Base-by-base conservation (phyloP, 2,797 vertebrate genomes). In the Acipenser transmontanus region DNA sequence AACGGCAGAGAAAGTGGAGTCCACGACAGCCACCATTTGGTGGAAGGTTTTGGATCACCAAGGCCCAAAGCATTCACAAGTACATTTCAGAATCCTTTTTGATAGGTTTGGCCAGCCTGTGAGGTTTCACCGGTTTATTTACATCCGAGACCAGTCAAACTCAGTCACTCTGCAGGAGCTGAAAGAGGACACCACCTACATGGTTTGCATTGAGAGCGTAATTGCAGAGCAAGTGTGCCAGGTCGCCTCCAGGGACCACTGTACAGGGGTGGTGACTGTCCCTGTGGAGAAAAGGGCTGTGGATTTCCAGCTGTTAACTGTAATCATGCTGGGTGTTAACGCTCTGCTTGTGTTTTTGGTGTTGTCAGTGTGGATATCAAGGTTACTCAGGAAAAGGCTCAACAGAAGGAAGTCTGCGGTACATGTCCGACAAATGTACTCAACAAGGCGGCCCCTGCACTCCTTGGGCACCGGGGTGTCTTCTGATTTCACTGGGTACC, bases 391-490 rank as follows among this genome's bases (percentile, higher is more conserved):
- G 71, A 92, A 85, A 79, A 92, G 90, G 83, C 63, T 95, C 71
- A 81, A 81, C 71, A 85, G 78, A 64, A 84, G 93, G 71, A 94
- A 92, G 75, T 88, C 93, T 0, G 84, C 88, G 0, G 90, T 95
- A 2, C 94, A 95, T 1, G 94, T 97, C 17, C 87, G 95, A 9
- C 95, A 95, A 83, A 95, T 98, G 88, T 98, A 98, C 81, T 97
- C 96, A 63, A 94, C 94, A 9, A 89, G 96, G 49, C 85, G 93
- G 34, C 93, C 92, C 0, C 92, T 94, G 61, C 93, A 94, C 6
- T 86, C 94, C 52, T 86, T 92, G 88, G 87, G 93, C 14, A 91
- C 90, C 0, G 88, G 90, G 0, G 85, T 94, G 60, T 95, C 94
- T 0, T 79, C 92, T 0, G 96, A 98, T 79, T 98, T 98, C 76